A percentile compares a stretch with the other conserved stretches of the same genome.
phyloP scores from a whole-genome alignment of 1,140 invertebrate genomes.

The Physella acuta region DNA sequence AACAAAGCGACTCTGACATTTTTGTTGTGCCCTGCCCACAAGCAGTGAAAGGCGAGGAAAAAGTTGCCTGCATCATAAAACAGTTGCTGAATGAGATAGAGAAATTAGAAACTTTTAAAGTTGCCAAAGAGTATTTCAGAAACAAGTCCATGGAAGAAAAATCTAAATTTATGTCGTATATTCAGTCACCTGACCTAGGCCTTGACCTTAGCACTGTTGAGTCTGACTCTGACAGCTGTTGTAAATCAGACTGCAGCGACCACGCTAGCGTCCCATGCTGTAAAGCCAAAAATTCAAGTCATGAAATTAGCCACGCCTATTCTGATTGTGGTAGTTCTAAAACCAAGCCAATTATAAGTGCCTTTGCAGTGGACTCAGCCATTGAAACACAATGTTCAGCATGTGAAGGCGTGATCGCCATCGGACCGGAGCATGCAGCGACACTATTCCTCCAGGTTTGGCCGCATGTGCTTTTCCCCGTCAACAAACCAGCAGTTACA shows the following conservation, averaged over 20 bases:
- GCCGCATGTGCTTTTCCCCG: neutral
- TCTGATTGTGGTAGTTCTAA: neutral
- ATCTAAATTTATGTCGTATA: neutral
- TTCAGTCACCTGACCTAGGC: neutral
- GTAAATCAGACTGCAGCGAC: neutral
- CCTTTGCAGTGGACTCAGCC: neutral
- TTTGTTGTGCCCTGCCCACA: neutral
- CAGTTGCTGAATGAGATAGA: neutral
- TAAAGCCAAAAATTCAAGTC: no score
- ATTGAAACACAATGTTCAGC: no score
- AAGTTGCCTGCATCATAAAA: neutral
- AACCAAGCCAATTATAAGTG: neutral
- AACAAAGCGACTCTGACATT: neutral
- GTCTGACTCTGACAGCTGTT: neutral
- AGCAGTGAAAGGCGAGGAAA: neutral
- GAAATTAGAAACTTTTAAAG: slow-evolving; percentile 5
- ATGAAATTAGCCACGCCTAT: no score
- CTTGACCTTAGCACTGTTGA: neutral
- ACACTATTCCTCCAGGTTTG: slow-evolving; percentile 1
- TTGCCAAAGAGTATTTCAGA: neutral
- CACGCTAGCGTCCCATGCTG: neutral
- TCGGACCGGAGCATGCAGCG: slow-evolving; percentile 10
- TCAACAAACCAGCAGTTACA: neutral
- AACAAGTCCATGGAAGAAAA: neutral
- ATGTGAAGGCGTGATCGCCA: neutral